Conservation (phyloP, 2,797 vertebrate species). For the Thamnophis elegans region DNA sequence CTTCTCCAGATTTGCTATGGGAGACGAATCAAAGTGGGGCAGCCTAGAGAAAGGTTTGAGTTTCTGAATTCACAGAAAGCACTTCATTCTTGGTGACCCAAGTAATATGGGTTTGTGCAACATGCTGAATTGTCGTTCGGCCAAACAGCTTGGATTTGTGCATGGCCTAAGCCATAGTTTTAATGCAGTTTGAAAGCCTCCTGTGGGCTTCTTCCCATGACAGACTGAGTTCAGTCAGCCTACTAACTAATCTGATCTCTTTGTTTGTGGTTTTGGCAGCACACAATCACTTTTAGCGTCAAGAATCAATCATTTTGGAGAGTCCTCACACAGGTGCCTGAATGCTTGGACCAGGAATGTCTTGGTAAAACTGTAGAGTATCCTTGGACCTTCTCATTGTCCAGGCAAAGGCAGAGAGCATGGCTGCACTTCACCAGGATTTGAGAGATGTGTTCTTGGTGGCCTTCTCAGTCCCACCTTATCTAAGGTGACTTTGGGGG, state of each 20-base stretch:
- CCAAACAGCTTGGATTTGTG: background rate
- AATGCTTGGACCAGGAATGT: background rate
- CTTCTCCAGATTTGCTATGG: background rate
- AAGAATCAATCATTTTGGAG: background rate
- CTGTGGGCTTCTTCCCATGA: background rate
- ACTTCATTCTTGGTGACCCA: background rate
- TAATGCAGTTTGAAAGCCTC: background rate
- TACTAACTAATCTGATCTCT: background rate
- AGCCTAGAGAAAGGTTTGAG: background rate
- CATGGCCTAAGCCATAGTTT: background rate
- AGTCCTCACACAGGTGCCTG: background rate
- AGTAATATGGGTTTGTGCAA: background rate
- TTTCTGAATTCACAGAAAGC: background rate
- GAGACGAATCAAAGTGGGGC: background rate
- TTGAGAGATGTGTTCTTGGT: background rate
- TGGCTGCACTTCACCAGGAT: background rate
- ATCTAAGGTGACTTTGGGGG: background rate
- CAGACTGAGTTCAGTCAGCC: background rate
- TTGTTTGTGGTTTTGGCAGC: background rate
- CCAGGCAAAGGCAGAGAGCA: background rate
- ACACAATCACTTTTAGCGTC: background rate
- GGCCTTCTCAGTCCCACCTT: background rate
- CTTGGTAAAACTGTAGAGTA: background rate
- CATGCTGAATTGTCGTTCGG: background rate
- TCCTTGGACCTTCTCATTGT: background rate